A percentile compares a stretch with the other conserved stretches of the same genome.
Evolutionary conservation across 2,888 invertebrate species (phyloP).

Genomic region (Trichopoda pennipes): DNA sequence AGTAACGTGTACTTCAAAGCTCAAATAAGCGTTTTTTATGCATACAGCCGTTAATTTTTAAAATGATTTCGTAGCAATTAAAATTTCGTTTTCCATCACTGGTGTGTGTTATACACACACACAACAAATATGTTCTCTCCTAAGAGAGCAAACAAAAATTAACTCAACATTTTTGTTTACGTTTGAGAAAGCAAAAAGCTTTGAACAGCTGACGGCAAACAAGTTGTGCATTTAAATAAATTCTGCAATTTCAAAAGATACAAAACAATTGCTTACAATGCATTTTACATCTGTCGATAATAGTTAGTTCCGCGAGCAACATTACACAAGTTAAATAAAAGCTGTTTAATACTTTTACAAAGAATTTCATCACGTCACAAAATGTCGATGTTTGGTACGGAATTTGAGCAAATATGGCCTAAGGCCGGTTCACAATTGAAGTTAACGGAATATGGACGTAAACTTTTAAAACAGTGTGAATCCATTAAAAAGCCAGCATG

Average conservation of each 20-base stretch:
- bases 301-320: neutral
- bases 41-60: too few species aligned
- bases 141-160: too few species aligned
- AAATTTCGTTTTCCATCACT: neutral
- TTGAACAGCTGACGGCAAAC: slow-evolving; percentile 14
- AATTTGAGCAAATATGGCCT: slow-evolving; percentile 75
- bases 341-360: neutral
- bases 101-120: too few species aligned
- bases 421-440: slow-evolving; percentile 52
- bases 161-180: slow-evolving; percentile 40
- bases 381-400: slow-evolving; percentile 75
- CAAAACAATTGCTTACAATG: neutral
- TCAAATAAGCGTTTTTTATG: too few species aligned
- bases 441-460: slow-evolving; percentile 71
- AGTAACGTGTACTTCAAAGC: too few species aligned
- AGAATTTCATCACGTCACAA: slow-evolving; percentile 6
- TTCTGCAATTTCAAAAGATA: neutral
- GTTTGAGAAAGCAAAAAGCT: slow-evolving; percentile 23
- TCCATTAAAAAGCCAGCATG: slow-evolving; percentile 69
- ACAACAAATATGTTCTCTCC: neutral
- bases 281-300: slow-evolving; percentile 4
- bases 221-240: neutral
- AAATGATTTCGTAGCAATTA: too few species aligned
- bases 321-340: neutral
- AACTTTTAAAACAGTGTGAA: slow-evolving; percentile 72